Base-by-base conservation (phyloP, 2,797 vertebrate genomes). In the Xiphophorus birchmanni region DNA sequence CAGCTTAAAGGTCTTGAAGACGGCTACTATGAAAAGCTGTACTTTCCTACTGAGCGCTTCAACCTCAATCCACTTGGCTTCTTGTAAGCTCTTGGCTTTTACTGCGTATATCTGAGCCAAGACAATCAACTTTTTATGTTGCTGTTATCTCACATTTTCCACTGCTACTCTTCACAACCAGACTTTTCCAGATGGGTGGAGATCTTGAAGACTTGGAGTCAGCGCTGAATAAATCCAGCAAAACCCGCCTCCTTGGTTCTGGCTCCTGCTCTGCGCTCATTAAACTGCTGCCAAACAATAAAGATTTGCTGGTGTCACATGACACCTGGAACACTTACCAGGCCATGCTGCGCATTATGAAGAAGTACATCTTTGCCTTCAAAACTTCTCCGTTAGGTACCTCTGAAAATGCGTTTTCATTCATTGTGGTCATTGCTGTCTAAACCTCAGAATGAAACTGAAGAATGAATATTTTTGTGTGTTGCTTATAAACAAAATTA, bases 1-100 rank as follows among this genome's bases (percentile, higher is more conserved):
- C 98, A 99, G 94, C 94, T 99, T 84, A 97, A 97, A 86, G 98
- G 98, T 60, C 93, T 99, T 67, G 97, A 99, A 92, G 98, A 99
- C 84, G 95, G 97, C 82, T 99, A 97, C 86, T 94, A 96, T 21
- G 86, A 95, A 3, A 91, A 87, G 52, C 86, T 97, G 77, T 78
- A 91, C 50, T 96, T 98, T 86, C 97, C 97, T 0, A 58, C n/a
- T 0, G 94, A 89, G 52, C 86, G 80, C 0, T 90, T 99, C 83
- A 92, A 95, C 65, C 40, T 99, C 82, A 93, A 96, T 0, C 97
- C 98, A 47, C 95, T 99, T 4, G 98, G 98, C 54, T 98, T 99
- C 86, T 91, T 99, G 98, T 99, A 86, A 97, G 97, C 93, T 45
- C 15, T 48, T 75, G 6, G 23, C 2, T 71, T 72, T 3, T 29